Evolutionary conservation across 2,113 vertebrate genomes (phyloP), one percentile per base, ranked within the genome.

Genomic region (Silurus meridionalis): DNA sequence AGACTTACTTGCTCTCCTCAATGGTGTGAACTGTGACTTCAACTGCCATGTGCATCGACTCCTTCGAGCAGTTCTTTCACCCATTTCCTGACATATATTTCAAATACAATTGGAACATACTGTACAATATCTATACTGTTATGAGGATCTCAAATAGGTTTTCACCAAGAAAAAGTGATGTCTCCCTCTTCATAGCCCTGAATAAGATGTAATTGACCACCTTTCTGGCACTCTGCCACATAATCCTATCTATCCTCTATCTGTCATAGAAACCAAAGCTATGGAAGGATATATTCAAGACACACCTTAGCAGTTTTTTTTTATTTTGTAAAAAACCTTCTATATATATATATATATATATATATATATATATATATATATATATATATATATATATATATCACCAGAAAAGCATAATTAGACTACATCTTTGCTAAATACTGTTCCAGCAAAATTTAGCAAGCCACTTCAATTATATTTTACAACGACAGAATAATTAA

Each of bases 151-250:
- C 50, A 75, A 52, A n/a, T 1, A 75, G 4, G 50, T 53, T 53
- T 53, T 75, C 19, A 25, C 50, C 71, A 52, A 50, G 46, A 74
- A 52, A 74, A 74, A 74, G 8, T 10, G 1, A 71, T 71, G 67
- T 8, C 67, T 72, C 71, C n/a, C 7, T 80, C 53, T 10, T 14
- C 4, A 80, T 4, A 79, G 55, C 57, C 77, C 14, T 60, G 11
- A 10, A 9, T 25, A 80, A 11, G 25, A 7, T 58, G 25, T 37
- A 80, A 78, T 58, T 79, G n/a, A 28, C 14, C n/a, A 58, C 25
- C 48, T 79, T 79, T 53, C n/a, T 46, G 57, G 57, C 28, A 79
- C 75, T 79, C n/a, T 79, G 52, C n/a, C 53, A 79, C 75, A 79
- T 28, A 17, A 57, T 79, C 50, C 17, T 57, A 25, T 79, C 6